phyloP scores from a whole-genome alignment of 2,888 invertebrate species.

The Sarcophaga carnaria region DNA sequence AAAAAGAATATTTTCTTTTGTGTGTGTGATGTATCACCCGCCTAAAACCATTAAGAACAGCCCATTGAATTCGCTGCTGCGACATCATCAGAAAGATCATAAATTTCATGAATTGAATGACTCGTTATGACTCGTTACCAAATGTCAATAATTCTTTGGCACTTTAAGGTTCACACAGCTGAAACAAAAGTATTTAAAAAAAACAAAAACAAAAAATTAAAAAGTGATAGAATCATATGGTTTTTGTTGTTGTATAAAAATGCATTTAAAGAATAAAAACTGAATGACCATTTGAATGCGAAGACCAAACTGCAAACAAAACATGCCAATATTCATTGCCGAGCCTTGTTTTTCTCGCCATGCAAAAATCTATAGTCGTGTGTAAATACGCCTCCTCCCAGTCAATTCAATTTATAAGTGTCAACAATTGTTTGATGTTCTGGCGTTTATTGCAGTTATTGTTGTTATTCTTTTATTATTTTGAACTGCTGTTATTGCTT shows the following conservation, averaged over 20 bases:
- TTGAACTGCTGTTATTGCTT: constrained; percentile 42
- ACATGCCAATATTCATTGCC: constrained; percentile 14
- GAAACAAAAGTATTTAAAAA: background rate
- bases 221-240: constrained; percentile 29
- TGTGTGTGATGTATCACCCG: background rate
- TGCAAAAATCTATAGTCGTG: constrained; percentile 40
- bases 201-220: background rate
- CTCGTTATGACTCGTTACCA: constrained; percentile 32
- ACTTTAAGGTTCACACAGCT: constrained; percentile 25
- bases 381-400: constrained; percentile 46
- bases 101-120: constrained; percentile 53
- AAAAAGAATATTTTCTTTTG: background rate
- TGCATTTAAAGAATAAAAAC: constrained; percentile 17
- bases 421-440: constrained; percentile 60
- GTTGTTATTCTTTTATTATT: constrained; percentile 4
- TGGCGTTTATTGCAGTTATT: constrained; percentile 21
- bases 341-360: constrained; percentile 43
- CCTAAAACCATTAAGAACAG: constrained; percentile 41
- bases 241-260: constrained; percentile 7
- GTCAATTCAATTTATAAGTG: constrained; percentile 56
- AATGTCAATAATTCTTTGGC: constrained; percentile 60
- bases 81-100: constrained; percentile 39
- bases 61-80: constrained; percentile 38
- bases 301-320: constrained; percentile 38
- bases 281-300: constrained; percentile 61